phyloP scores from a whole-genome alignment of 2,888 invertebrate genomes.

The Mimas tiliae region DNA sequence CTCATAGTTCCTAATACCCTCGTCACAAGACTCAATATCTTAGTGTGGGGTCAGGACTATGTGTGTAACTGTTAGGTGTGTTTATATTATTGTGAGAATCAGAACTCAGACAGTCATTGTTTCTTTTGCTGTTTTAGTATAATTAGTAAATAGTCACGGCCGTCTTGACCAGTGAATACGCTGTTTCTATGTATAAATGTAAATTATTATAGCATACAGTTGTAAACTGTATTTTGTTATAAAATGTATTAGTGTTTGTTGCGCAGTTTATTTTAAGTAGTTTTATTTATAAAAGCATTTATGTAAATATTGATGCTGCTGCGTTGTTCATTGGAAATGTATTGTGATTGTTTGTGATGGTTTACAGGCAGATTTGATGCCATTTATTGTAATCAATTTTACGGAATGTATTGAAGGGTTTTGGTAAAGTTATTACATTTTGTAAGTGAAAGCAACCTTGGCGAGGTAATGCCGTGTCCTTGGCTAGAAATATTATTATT shows the following conservation, averaged over 20 bases:
- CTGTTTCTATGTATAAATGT: constrained; percentile 1
- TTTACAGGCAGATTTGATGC: constrained; percentile 15
- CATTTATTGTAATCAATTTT: neutral
- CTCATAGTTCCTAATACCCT: no score
- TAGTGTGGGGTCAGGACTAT: no score
- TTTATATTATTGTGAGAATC: no score
- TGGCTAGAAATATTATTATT: no score
- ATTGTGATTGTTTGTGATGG: constrained; percentile 23
- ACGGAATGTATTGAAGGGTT: neutral
- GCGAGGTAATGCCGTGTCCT: neutral
- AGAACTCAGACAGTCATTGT: neutral
- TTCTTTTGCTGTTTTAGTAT: neutral
- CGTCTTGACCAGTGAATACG: neutral
- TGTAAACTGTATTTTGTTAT: constrained; percentile 38
- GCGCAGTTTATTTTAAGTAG: constrained; percentile 55
- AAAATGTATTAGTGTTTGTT: constrained; percentile 45
- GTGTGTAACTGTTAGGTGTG: no score
- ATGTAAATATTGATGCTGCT: constrained; percentile 46
- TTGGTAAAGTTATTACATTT: constrained; percentile 9
- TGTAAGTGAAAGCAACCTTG: neutral
- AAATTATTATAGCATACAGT: constrained; percentile 17
- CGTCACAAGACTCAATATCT: no score
- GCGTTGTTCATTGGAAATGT: constrained; percentile 25
- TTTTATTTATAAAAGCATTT: constrained; percentile 57
- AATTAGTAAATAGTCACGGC: neutral